These are phyloP conservation scores for Mongoloraphidia duomilia DNA, from an alignment of 2,888 invertebrate genomes.

Conservation along the genomic window DNA sequence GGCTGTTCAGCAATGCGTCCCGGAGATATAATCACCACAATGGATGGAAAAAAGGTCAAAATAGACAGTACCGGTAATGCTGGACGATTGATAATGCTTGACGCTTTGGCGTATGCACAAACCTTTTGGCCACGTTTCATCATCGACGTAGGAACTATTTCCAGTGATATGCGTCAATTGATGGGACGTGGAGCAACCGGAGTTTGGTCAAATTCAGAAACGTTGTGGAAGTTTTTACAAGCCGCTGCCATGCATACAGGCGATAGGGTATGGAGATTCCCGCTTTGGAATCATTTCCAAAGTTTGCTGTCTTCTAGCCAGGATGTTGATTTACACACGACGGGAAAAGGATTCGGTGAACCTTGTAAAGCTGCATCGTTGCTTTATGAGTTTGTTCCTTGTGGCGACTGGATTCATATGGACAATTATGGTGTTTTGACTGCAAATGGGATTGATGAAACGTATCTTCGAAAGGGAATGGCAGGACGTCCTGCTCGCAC, in stretches of 20 bases:
- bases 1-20: conserved; percentile 63
- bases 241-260: conserved; percentile 58
- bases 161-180: conserved; percentile 48
- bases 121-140: conserved; percentile 57
- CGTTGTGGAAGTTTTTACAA: conserved; percentile 49
- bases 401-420: conserved; percentile 64
- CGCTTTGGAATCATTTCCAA: conserved; percentile 58
- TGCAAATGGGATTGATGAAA: conserved; percentile 44
- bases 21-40: conserved; percentile 61
- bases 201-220: conserved; percentile 58
- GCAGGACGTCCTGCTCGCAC: conserved; percentile 67
- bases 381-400: conserved; percentile 53
- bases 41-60: conserved; percentile 61
- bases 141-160: conserved; percentile 67
- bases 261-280: conserved; percentile 73
- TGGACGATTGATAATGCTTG: conserved; percentile 66
- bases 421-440: conserved; percentile 66
- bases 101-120: conserved; percentile 65
- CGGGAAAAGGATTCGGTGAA: conserved; percentile 37
- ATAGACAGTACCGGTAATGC: conserved; percentile 66
- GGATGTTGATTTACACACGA: conserved; percentile 38
- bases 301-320: conserved; percentile 37
- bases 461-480: conserved; percentile 50
- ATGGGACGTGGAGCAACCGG: conserved; percentile 55
- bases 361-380: conserved; percentile 70